Evolutionary conservation across 1,140 invertebrate species (phyloP).

Genomic region (Trachymyrmex septentrionalis): DNA sequence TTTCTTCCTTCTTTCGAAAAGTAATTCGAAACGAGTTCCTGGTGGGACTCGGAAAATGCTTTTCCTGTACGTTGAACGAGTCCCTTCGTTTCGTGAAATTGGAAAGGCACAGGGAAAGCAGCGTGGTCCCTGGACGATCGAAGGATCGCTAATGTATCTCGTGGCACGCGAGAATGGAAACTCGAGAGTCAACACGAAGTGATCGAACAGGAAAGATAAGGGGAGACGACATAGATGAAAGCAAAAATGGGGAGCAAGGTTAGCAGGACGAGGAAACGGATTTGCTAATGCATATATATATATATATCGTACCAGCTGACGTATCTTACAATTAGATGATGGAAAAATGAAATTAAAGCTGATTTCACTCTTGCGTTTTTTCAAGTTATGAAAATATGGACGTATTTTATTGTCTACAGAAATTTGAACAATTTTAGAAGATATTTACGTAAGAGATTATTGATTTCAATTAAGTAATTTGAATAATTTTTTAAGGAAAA

Average conservation of each 20-base stretch:
- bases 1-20: conserved; percentile 37
- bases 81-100: conserved; percentile 57
- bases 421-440: not conserved
- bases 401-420: not conserved
- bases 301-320: not conserved
- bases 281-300: conserved; percentile 30
- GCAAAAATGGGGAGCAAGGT: conserved; percentile 14
- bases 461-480: conserved; percentile 7
- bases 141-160: conserved; percentile 49
- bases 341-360: conserved; percentile 14
- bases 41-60: conserved; percentile 51
- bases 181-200: conserved; percentile 34
- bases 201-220: conserved; percentile 57
- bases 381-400: not conserved
- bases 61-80: conserved; percentile 36
- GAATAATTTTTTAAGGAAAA: conserved; percentile 27
- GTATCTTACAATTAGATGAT: not conserved
- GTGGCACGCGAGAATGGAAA: conserved; percentile 26
- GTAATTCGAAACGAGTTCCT: conserved; percentile 62
- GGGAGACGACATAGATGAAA: conserved; percentile 45
- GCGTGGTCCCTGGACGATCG: conserved; percentile 54
- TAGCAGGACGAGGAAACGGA: conserved; percentile 31
- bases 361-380: not conserved
- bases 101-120: conserved; percentile 60
- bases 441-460: not conserved